Evolutionary conservation across 2,113 vertebrate species (phyloP).

Genomic region (Epinephelus moara): DNA sequence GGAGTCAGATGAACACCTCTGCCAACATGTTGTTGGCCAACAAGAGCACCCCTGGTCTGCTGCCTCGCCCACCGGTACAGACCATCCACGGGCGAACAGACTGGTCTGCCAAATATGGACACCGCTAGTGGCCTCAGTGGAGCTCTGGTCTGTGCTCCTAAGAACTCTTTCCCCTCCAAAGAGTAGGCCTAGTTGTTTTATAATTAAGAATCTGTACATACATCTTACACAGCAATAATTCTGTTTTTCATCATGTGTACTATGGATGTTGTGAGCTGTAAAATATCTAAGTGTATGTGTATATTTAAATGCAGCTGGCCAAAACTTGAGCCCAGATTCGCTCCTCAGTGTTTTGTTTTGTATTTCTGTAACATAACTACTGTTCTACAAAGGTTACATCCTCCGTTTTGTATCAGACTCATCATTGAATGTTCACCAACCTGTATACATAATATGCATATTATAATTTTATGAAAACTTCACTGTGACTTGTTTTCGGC

Average conservation of each 20-base stretch:
- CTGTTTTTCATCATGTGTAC: constrained; percentile 61
- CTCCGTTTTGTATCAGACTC: constrained; percentile 58
- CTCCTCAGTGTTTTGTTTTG: constrained; percentile 55
- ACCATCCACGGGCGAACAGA: constrained; percentile 90
- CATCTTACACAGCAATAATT: constrained; percentile 83
- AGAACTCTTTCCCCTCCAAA: constrained; percentile 72
- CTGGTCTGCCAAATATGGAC: constrained; percentile 94
- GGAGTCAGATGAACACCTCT: constrained; percentile 83
- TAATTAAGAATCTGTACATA: constrained; percentile 72
- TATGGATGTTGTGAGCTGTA: constrained; percentile 74
- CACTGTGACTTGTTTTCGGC: constrained; percentile 69
- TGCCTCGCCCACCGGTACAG: constrained; percentile 85
- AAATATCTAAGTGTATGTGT: constrained; percentile 57
- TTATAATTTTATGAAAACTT: constrained; percentile 34
- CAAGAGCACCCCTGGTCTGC: constrained; percentile 84
- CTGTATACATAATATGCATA: constrained; percentile 66
- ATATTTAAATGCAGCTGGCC: constrained; percentile 54
- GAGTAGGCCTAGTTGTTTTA: constrained; percentile 75
- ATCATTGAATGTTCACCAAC: constrained; percentile 56
- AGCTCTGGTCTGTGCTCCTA: constrained; percentile 44
- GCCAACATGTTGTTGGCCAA: constrained; percentile 82
- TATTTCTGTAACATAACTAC: constrained; percentile 47
- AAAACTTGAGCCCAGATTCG: constrained; percentile 40
- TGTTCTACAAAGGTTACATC: constrained; percentile 28
- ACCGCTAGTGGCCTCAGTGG: constrained; percentile 83